Evolutionary conservation across 2,113 vertebrate genomes (phyloP).

Genomic region (Cercocebus atys): DNA sequence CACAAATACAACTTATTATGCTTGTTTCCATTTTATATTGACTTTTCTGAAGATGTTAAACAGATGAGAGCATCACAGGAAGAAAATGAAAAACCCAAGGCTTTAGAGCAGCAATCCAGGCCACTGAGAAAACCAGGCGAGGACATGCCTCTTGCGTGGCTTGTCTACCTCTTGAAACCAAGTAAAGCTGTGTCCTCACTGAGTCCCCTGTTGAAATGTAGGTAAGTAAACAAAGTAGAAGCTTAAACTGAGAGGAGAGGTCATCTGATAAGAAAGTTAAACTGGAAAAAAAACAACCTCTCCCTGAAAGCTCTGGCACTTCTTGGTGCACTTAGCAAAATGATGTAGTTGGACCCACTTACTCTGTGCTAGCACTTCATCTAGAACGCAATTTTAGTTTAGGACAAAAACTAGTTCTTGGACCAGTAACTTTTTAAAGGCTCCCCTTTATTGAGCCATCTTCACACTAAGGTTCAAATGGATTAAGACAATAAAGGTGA

Average conservation of each 20-base stretch:
- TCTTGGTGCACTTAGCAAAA: neutral
- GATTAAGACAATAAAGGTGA: neutral
- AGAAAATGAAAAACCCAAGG: neutral
- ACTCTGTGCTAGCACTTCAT: neutral
- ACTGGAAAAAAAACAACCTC: neutral
- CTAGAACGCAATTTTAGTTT: neutral
- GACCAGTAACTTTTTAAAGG: neutral
- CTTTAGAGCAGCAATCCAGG: neutral
- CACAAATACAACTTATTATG: neutral
- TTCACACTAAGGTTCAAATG: neutral
- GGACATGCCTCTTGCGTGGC: neutral
- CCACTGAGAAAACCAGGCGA: neutral
- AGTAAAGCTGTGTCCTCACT: neutral
- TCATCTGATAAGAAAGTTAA: neutral
- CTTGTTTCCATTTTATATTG: neutral
- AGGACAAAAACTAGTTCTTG: neutral
- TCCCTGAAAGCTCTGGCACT: neutral
- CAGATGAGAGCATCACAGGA: neutral
- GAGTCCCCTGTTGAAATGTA: neutral
- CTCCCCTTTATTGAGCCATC: neutral
- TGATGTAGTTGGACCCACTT: fast-evolving
- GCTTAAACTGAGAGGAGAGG: neutral
- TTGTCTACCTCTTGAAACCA: neutral
- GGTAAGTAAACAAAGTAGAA: neutral
- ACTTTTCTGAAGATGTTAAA: neutral